Evolutionary conservation across 2,888 invertebrate species (phyloP), one percentile per base, ranked within the genome.

Genomic region (Eristalinus sepulchralis): DNA sequence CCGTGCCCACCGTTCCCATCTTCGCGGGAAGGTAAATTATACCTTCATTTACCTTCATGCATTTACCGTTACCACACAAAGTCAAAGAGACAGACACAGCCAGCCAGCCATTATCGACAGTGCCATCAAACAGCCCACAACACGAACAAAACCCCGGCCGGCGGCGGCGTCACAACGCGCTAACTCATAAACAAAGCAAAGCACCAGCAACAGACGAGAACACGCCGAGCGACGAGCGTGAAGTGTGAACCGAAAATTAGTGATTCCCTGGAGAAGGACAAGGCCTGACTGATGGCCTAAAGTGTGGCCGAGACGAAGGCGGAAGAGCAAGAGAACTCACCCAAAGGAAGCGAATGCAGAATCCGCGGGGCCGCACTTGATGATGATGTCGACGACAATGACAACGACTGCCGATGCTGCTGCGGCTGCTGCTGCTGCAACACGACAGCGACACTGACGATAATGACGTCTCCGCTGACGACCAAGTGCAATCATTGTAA

Each of bases 401-500:
- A 22, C 53, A 62, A 47, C 34, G 53, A 62, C 53, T n/a, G n/a
- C n/a, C n/a, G n/a, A 22, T 34, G n/a, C n/a, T n/a, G n/a, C n/a
- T n/a, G n/a, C 62, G 67, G 22, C 57, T 2, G 4, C 22, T 11
- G 57, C 5, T 11, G 22, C 57, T 5, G 17, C 24, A n/a, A 39
- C 33, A 62, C 60, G 60, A 36, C 57, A 36, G 63, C 39, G 13
- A 24, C 22, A 17, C 53, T 36, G 24, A 67, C 63, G n/a, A 63
- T 34, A 20, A 57, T 27, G 47, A 64, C 17, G 34, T 36, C 34
- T 27, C 39, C 34, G 39, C 39, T 64, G 47, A 70, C 13, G 62
- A 63, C 63, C 75, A 67, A 71, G 68, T 78, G 60, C 71, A 85
- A 85, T 81, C 84, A 85, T 84, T 68, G 72, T 84, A 77, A 85